Percentiles rank a stretch among this genome's conserved stretches.
Evolutionary conservation across 2,113 vertebrate species (phyloP).

Genomic region (Hylia prasina): DNA sequence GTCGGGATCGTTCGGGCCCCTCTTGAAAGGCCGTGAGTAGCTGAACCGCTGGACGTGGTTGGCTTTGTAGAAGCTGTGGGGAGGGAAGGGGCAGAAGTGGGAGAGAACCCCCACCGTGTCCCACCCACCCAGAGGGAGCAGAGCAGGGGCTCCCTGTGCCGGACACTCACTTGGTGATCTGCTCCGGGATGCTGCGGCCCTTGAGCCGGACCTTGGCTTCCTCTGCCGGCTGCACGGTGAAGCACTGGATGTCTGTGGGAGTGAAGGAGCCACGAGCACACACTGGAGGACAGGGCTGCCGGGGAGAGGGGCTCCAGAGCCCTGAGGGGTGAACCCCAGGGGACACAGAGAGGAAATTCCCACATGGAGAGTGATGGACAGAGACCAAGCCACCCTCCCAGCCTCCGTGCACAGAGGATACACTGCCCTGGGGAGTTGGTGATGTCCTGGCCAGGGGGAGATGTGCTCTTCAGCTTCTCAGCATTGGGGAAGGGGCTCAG

Average conservation of each 20-base stretch:
- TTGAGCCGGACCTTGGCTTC: neutral
- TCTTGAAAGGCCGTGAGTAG: slow-evolving; percentile 62
- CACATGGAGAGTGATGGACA: accelerated
- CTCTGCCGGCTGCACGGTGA: slow-evolving; percentile 47
- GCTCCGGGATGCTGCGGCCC: slow-evolving; percentile 44
- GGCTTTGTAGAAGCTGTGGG: slow-evolving; percentile 59
- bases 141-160: neutral
- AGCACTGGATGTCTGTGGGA: slow-evolving; percentile 62
- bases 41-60: slow-evolving; percentile 56
- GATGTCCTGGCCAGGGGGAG: slow-evolving; percentile 12
- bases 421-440: slow-evolving; percentile 11
- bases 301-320: neutral
- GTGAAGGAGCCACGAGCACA: slow-evolving; percentile 1
- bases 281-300: neutral
- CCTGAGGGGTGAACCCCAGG: neutral
- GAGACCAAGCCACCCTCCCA: neutral
- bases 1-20: slow-evolving; percentile 44
- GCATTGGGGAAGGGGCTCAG: slow-evolving; percentile 54
- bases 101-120: accelerated
- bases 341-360: neutral
- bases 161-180: slow-evolving; percentile 57
- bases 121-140: accelerated
- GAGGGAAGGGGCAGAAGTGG: neutral
- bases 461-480: slow-evolving; percentile 49
- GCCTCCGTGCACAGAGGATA: neutral